phyloP scores from a whole-genome alignment of 1,140 invertebrate genomes.

The Sesamia nonagrioides region DNA sequence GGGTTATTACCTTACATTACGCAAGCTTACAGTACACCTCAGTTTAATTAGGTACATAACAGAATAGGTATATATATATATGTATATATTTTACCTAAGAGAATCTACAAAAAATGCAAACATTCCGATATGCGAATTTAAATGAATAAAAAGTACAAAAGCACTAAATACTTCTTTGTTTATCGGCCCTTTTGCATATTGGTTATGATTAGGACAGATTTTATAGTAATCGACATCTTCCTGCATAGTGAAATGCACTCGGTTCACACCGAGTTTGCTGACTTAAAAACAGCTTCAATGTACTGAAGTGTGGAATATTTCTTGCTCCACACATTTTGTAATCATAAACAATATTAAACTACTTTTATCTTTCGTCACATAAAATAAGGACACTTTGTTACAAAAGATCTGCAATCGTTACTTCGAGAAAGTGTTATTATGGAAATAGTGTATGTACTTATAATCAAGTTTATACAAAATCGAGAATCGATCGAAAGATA shows the following conservation, averaged over 20 bases:
- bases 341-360: conserved; percentile 15
- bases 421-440: background rate
- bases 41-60: conserved; percentile 11
- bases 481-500: conserved; percentile 24
- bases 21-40: background rate
- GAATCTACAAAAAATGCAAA: background rate
- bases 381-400: conserved; percentile 13
- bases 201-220: conserved; percentile 2
- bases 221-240: background rate
- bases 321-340: conserved; percentile 21
- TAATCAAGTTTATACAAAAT: conserved; percentile 5
- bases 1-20: conserved; percentile 2
- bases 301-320: background rate
- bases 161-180: too few relatives aligned
- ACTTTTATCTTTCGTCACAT: conserved; percentile 25
- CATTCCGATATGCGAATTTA: background rate
- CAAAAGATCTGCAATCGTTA: conserved; percentile 22
- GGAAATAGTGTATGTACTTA: background rate
- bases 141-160: too few relatives aligned
- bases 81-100: background rate
- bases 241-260: background rate
- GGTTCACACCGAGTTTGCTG: background rate
- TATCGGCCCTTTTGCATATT: background rate
- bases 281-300: background rate
- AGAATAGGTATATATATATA: background rate